Percentiles rank a stretch among this genome's conserved stretches.
Conservation (phyloP, 2,113 vertebrate species). For the Porphyrio hochstetteri region DNA sequence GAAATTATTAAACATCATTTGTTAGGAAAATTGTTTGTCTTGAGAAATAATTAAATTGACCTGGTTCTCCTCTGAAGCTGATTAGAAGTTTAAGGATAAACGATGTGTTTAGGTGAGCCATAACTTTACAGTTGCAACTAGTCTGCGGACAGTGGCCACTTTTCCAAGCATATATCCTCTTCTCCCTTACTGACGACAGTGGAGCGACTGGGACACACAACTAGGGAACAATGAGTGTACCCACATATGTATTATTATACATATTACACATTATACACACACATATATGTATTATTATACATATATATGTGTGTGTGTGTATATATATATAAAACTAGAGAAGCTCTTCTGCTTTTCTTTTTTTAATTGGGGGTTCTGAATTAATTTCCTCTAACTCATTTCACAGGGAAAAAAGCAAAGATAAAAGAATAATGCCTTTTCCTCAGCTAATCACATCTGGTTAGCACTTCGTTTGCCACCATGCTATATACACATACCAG, state of each 20-base stretch:
- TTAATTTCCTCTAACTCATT: neutral
- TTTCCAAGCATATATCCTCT: neutral
- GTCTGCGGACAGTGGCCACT: rapidly evolving
- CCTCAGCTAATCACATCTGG: neutral
- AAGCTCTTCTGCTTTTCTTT: neutral
- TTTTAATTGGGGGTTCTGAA: neutral
- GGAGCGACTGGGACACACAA: neutral
- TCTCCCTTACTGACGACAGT: neutral
- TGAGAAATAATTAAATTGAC: neutral
- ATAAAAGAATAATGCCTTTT: neutral
- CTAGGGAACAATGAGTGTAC: neutral
- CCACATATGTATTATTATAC: neutral
- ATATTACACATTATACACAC: no score
- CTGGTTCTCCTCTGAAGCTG: neutral
- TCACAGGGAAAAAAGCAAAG: neutral
- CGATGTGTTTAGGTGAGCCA: neutral
- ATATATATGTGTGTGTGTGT: no score
- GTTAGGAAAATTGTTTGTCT: neutral
- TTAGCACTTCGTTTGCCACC: neutral
- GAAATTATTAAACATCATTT: neutral
- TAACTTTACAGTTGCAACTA: neutral
- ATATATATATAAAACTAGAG: no score
- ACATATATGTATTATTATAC: no score
- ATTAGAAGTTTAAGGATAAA: neutral
- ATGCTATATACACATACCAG: neutral